These are phyloP conservation scores for Melinaea menophilus DNA, from an alignment of 2,888 invertebrate species.

Conservation along the genomic window DNA sequence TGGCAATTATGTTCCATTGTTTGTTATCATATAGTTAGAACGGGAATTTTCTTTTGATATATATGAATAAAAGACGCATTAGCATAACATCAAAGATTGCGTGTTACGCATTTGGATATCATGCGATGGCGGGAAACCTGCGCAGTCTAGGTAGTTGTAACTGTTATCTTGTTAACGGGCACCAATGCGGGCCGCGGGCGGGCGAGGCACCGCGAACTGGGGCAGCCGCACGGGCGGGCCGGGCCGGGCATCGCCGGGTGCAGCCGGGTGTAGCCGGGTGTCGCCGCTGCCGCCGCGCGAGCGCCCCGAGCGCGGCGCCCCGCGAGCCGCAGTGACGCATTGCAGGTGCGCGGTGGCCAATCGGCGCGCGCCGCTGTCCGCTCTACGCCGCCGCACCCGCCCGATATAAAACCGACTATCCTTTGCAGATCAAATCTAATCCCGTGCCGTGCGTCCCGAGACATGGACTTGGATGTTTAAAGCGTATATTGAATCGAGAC, in stretches of 20 bases:
- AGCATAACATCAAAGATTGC: slow-evolving; percentile 18
- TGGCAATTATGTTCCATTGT: too few relatives aligned
- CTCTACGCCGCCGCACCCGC: slow-evolving; percentile 87
- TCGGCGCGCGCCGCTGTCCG: slow-evolving; percentile 83
- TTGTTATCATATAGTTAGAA: too few relatives aligned
- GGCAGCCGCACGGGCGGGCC: slow-evolving; percentile 46
- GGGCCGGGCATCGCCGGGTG: slow-evolving; percentile 43
- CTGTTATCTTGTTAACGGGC: slow-evolving; percentile 43
- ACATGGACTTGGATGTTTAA: slow-evolving; percentile 72
- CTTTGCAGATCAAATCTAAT: slow-evolving; percentile 81
- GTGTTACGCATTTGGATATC: slow-evolving; percentile 25
- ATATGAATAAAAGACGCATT: slow-evolving; percentile 16
- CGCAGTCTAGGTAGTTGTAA: slow-evolving; percentile 31
- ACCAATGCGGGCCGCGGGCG: slow-evolving; percentile 43
- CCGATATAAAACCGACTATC: slow-evolving; percentile 81
- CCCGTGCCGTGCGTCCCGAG: slow-evolving; percentile 73
- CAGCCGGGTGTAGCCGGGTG: slow-evolving; percentile 31
- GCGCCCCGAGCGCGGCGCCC: slow-evolving; percentile 43
- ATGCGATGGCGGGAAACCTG: slow-evolving; percentile 42
- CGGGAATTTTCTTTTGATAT: too few relatives aligned
- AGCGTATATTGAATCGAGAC: slow-evolving; percentile 43
- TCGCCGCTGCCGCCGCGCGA: slow-evolving; percentile 38
- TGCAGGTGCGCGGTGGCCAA: slow-evolving; percentile 91
- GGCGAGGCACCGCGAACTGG: slow-evolving; percentile 50
- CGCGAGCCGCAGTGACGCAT: slow-evolving; percentile 83